Percentiles rank a stretch among this genome's conserved stretches.
Conservation (phyloP, 2,113 vertebrate species). For the Ammodramus savannarum region DNA sequence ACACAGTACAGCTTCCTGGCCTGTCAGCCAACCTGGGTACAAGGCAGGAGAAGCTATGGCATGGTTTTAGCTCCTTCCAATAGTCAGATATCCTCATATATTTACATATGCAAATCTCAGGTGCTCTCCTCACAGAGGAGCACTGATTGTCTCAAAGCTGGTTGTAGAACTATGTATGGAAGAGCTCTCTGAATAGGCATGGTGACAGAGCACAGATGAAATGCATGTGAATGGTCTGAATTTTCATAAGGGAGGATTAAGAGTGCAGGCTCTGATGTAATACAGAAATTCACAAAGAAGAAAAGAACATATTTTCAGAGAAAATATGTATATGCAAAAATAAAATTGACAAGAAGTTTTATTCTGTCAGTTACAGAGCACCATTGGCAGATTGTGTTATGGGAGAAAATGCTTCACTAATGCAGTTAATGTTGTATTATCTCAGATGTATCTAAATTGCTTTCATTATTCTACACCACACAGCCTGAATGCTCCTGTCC, state of each 20-base stretch:
- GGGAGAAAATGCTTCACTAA: conserved; percentile 5
- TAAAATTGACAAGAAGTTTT: background rate
- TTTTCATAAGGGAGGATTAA: background rate
- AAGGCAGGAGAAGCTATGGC: background rate
- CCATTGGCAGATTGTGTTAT: background rate
- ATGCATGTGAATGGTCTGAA: background rate
- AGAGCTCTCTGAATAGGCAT: background rate
- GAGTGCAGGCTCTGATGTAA: background rate
- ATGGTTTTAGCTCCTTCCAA: background rate
- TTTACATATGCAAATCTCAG: background rate
- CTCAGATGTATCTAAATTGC: conserved; percentile 43
- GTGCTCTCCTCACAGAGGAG: background rate
- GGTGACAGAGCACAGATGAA: background rate
- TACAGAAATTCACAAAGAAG: background rate
- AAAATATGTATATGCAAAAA: background rate
- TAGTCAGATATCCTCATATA: background rate
- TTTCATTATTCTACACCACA: conserved; percentile 20
- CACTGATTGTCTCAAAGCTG: background rate
- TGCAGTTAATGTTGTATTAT: conserved; percentile 36
- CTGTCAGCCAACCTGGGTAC: background rate
- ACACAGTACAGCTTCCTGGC: background rate
- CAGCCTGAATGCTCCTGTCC: background rate
- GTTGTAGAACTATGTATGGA: background rate
- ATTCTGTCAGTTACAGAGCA: background rate
- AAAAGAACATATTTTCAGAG: background rate